phyloP scores from a whole-genome alignment of 2,113 vertebrate species.

The Ellobius talpinus region DNA sequence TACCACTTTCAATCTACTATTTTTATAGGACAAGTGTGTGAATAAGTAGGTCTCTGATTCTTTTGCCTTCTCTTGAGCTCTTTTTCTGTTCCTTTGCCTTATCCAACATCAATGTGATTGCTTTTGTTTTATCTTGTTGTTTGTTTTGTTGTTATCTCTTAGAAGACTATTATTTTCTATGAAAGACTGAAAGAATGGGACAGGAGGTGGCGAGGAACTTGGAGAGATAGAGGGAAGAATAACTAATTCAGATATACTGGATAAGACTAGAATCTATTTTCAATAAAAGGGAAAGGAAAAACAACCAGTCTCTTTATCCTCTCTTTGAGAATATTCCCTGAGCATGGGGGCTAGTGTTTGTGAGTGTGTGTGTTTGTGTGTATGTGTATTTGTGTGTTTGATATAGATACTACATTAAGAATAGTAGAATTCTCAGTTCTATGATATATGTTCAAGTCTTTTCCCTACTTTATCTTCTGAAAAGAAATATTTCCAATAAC shows the following conservation, averaged over 20 bases:
- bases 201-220: accelerated
- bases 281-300: not conserved
- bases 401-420: not conserved
- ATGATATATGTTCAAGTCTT: not conserved
- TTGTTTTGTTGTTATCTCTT: not conserved
- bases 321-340: not conserved
- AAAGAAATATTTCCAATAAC: not conserved
- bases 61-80: not conserved
- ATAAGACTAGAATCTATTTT: not conserved
- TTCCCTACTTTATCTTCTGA: not conserved
- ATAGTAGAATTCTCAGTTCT: not conserved
- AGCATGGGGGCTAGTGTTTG: not conserved
- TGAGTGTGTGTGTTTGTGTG: not conserved
- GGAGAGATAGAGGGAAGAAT: not conserved
- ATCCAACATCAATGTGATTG: not conserved
- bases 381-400: not conserved
- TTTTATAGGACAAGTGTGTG: not conserved
- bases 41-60: not conserved
- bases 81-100: not conserved
- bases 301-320: not conserved
- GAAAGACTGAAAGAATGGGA: not conserved
- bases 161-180: not conserved
- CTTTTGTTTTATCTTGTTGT: not conserved
- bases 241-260: not conserved
- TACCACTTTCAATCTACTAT: not conserved